Evolutionary conservation across 2,113 vertebrate species (phyloP).

Genomic region (Fulmarus glacialis): DNA sequence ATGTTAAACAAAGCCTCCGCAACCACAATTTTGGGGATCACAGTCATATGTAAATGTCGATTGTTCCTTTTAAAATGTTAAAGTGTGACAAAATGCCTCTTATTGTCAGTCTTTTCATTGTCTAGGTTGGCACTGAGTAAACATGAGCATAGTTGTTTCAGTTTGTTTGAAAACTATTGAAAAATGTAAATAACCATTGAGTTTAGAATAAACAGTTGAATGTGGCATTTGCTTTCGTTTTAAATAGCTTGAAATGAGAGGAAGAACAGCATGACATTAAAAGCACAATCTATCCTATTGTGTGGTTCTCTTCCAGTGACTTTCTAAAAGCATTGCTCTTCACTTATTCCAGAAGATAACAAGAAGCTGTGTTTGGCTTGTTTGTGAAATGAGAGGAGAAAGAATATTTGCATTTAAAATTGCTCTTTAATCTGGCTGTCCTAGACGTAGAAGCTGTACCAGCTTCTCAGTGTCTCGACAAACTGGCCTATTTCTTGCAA

Average conservation of each 20-base stretch:
- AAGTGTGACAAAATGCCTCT: background rate
- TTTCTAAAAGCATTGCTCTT: background rate
- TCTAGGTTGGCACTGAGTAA: background rate
- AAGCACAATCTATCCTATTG: constrained; percentile 7
- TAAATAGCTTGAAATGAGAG: constrained; percentile 6
- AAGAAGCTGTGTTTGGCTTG: background rate
- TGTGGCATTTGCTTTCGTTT: constrained; percentile 5
- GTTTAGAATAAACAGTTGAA: constrained; percentile 22
- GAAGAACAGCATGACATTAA: constrained; percentile 18
- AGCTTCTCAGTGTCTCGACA: background rate
- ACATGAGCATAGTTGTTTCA: background rate
- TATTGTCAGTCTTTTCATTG: background rate
- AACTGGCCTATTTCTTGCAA: background rate
- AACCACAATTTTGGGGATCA: background rate
- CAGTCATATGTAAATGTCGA: background rate
- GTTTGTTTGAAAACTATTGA: constrained; percentile 24
- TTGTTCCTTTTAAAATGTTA: background rate
- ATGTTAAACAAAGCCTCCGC: background rate
- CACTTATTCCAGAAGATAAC: background rate
- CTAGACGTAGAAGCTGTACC: background rate
- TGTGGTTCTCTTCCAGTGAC: background rate
- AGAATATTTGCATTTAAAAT: constrained; percentile 33
- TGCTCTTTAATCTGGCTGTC: background rate
- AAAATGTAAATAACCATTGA: constrained; percentile 24
- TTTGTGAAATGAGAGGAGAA: background rate